Conservation (phyloP, 1,140 invertebrate genomes). For the Pararge aegeria region DNA sequence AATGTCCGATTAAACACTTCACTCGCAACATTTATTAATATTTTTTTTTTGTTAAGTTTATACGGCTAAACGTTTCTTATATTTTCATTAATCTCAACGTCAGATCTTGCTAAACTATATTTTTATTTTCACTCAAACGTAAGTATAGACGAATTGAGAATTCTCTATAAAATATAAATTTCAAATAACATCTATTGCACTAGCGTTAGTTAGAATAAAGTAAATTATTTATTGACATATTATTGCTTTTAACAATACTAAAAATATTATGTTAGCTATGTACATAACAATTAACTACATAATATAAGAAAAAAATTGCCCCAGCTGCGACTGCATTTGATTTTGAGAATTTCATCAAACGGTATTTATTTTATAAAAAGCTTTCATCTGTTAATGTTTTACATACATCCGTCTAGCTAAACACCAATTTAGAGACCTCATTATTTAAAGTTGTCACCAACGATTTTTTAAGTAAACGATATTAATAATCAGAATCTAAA, state of each 20-base stretch:
- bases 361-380: not conserved
- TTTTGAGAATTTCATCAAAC: not conserved
- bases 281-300: constrained; percentile 49
- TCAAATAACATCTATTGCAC: constrained; percentile 75
- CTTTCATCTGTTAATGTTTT: too few relatives aligned
- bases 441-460: too few relatives aligned
- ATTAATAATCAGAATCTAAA: too few relatives aligned
- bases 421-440: too few relatives aligned
- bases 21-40: not conserved
- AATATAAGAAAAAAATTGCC: constrained; percentile 25
- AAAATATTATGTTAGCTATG: constrained; percentile 47
- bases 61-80: constrained; percentile 27
- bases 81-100: constrained; percentile 71
- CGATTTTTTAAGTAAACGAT: too few relatives aligned
- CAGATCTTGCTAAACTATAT: constrained; percentile 63
- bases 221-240: constrained; percentile 49
- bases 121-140: constrained; percentile 44
- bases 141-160: constrained; percentile 37
- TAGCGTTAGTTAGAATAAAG: constrained; percentile 45
- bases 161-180: constrained; percentile 67
- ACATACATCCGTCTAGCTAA: too few relatives aligned
- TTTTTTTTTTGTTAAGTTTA: constrained; percentile 23
- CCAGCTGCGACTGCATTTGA: constrained; percentile 25
- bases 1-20: too few relatives aligned
- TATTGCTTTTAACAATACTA: constrained; percentile 57